Evolutionary conservation across 2,113 vertebrate genomes (phyloP), one percentile per base, ranked within the genome.

Genomic region (Lates calcarifer): DNA sequence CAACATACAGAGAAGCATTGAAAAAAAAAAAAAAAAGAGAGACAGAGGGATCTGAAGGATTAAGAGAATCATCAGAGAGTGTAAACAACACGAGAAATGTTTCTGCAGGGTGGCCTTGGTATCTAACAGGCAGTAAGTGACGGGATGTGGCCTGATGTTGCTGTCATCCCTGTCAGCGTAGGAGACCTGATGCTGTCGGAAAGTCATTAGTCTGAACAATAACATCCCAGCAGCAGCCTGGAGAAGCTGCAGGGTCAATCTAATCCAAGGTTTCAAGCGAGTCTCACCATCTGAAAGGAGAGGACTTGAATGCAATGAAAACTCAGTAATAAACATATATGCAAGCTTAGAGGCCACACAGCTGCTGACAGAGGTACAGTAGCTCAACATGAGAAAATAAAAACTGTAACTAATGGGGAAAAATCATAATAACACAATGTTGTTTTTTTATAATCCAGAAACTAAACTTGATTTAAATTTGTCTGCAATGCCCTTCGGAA

Each of bases 61-160:
- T 87, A 87, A 79, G 79, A 67, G 75, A 85, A 75, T 66, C 69
- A 86, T 82, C 75, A 81, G 68, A 89, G 87, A 76, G 84, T 9
- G 74, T 85, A 69, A 67, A 86, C 83, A 86, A 79, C 77, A 65
- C 56, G 78, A 77, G 66, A 67, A 71, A 68, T 20, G 75, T 31
- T 76, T 67, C 53, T 58, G 55, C 58, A 26, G 39, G n/a, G 55
- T 41, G 28, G 51, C 18, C 49, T 73, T 14, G 63, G 66, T 14
- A 15, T 76, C 37, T 5, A 39, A 77, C 70, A 20, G 0, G 28
- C 39, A 4, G 7, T 14, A 31, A 79, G 64, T 26, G 58, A 71
- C 17, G 29, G 68, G 41, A 33, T 33, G 24, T 41, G 77, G 78
- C 68, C 81, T 61, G 61, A 57, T 57, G 81, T 58, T n/a, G 53